Percentiles rank a stretch among this genome's conserved stretches.
phyloP scores from a whole-genome alignment of 2,797 vertebrate genomes.

The Sebastes itinus region DNA sequence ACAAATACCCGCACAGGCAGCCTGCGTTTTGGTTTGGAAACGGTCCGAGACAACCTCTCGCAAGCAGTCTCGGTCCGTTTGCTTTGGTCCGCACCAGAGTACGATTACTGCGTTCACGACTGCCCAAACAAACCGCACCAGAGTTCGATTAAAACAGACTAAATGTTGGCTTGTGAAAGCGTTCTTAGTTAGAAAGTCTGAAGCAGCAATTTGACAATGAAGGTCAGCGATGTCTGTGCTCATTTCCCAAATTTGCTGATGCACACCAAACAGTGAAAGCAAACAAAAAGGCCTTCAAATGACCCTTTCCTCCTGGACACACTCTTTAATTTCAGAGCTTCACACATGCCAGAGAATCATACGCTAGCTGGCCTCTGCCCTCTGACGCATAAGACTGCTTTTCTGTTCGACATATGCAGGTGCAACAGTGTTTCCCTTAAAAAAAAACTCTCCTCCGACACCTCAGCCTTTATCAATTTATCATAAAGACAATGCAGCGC shows the following conservation, averaged over 20 bases:
- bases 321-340: slow-evolving; percentile 1
- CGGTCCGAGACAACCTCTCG: too few relatives aligned
- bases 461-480: not conserved
- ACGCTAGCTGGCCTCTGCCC: slow-evolving; percentile 32
- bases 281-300: slow-evolving; percentile 18
- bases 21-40: too few relatives aligned
- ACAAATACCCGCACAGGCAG: too few relatives aligned
- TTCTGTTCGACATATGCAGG: slow-evolving; percentile 36
- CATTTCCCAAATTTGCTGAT: not conserved
- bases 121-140: too few relatives aligned
- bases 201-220: not conserved
- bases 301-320: not conserved
- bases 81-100: too few relatives aligned
- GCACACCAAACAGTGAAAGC: not conserved
- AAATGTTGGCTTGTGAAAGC: too few relatives aligned
- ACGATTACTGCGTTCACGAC: too few relatives aligned
- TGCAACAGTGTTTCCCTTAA: slow-evolving; percentile 5
- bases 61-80: too few relatives aligned
- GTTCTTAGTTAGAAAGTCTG: not conserved
- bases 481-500: not conserved
- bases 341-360: slow-evolving; percentile 28
- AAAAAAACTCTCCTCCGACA: slow-evolving; percentile 12
- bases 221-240: slow-evolving; percentile 16
- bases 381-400: slow-evolving; percentile 11
- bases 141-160: too few relatives aligned